Evolutionary conservation across 2,113 vertebrate genomes (phyloP), one percentile per base, ranked within the genome.

Genomic region (Pithys albifrons): DNA sequence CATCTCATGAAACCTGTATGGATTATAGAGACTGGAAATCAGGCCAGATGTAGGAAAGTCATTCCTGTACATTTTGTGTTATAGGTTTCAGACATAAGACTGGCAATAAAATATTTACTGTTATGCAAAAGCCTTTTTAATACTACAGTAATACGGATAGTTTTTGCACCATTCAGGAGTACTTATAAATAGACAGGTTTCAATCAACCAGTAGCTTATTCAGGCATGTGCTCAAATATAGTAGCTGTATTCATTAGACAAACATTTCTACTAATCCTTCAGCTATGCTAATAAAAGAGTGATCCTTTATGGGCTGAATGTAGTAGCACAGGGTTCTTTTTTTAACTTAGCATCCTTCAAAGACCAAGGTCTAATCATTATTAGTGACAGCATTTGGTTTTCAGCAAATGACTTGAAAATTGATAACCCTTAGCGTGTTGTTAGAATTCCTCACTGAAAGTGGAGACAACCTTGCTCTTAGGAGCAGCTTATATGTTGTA

Each of bases 191-290:
- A 98, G 97, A 95, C 86, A 92, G 72, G 41, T 96, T 97, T 97
- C 97, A 95, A 49, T 97, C n/a, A 23, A 94, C 95, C 97, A 97
- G 75, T 89, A 95, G 94, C 96, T 96, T 95, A 97, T 97, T 98
- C 90, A 96, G 96, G 92, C 96, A 90, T 96, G 97, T 83, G 76
- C 90, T 97, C 94, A 97, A 96, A 97, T 98, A 98, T 96, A 98
- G 98, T 96, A 93, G 93, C 93, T 96, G 87, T 86, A 96, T 98
- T 98, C 98, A 98, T 98, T 97, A 97, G 94, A 93, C 71, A 97
- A 96, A 96, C 95, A 93, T 97, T 97, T 95, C 96, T 88, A 51
- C 96, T 97, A 97, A 97, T 97, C 96, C 96, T 95, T 96, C 61
- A 85, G 89, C 93, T 94, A 95, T 86, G 46, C 94, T 97, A 97